Evolutionary conservation across 2,113 vertebrate species (phyloP), one percentile per base, ranked within the genome.

Genomic region (Oreochromis spilurus): DNA sequence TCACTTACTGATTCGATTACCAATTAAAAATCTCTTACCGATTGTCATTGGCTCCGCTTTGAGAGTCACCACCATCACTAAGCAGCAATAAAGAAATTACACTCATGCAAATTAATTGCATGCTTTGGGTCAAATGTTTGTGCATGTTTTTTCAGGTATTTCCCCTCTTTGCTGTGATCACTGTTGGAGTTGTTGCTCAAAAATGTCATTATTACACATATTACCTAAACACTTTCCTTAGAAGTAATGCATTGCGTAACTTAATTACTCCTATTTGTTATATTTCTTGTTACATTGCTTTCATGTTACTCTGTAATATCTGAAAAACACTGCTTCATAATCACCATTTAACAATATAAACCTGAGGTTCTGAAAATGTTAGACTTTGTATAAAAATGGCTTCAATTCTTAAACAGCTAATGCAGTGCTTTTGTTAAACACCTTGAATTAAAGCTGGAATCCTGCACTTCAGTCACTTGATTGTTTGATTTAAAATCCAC

Each of bases 381-480:
- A 48, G 38, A 72, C 40, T 48, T 11, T 75, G 43, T 12, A 19
- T 48, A 75, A 48, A 70, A 48, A 48, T 0, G 67, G 4, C 40
- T 75, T 17, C 29, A 75, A 48, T 75, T 48, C 67, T 5, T 11
- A 48, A 11, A 50, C 14, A 19, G 70, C 1, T 31, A 75, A 48
- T 19, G 70, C 43, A 1, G 16, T 50, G 24, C 6, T 75, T 48
- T 29, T 17, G 21, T 45, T 6, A 26, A 75, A 48, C 9, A 24
- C 14, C 1, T 19, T 29, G 0, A 24, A 75, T 48, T 48, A 75
- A 29, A 75, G 40, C 14, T 48, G 40, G 24, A 29, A 72, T 0
- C 43, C 67, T 72, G 40, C 40, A 75, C 40, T 75, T 75, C 40
- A 75, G 24, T 75, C 40, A 48, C 43, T 31, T 75, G 70, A 75